These are phyloP conservation scores for Andrena hattorfiana DNA, from an alignment of 2,888 invertebrate species.

Conservation along the genomic window DNA sequence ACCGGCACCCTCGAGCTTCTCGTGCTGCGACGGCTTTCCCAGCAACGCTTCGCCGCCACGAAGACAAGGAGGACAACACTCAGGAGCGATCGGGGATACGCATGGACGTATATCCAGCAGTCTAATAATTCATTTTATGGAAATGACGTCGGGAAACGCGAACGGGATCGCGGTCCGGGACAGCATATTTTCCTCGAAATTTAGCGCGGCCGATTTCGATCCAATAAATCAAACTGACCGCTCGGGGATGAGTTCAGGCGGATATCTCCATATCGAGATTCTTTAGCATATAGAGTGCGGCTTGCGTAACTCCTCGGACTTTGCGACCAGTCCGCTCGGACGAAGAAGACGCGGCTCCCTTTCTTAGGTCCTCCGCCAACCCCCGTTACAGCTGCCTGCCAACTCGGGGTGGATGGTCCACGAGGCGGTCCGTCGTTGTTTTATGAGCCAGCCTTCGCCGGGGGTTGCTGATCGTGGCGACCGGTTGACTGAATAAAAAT, in stretches of 20 bases:
- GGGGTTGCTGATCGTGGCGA: constrained; percentile 61
- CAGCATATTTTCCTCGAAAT: constrained; percentile 84
- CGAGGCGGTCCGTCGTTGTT: constrained; percentile 55
- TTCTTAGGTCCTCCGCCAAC: constrained; percentile 12
- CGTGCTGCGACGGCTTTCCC: neutral
- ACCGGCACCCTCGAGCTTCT: constrained; percentile 35
- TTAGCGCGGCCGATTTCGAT: constrained; percentile 81
- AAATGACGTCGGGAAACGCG: constrained; percentile 69
- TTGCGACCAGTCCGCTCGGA: constrained; percentile 57
- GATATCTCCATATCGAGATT: constrained; percentile 78
- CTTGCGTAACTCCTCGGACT: constrained; percentile 77
- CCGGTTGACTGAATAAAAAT: constrained; percentile 84
- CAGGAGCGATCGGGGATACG: constrained; percentile 27
- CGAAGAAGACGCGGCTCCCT: constrained; percentile 56
- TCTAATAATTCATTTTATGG: constrained; percentile 83
- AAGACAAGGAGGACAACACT: constrained; percentile 8
- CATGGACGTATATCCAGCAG: constrained; percentile 49
- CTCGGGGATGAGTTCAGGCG: constrained; percentile 63
- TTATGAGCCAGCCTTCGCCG: constrained; percentile 57
- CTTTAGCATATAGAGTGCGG: constrained; percentile 82
- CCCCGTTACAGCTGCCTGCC: constrained; percentile 31
- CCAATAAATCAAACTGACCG: constrained; percentile 85
- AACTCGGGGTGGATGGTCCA: constrained; percentile 48
- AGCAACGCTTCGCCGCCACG: neutral
- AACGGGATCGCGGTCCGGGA: constrained; percentile 32